Conservation (phyloP, 2,113 vertebrate species). For the Platysternon megacephalum region DNA sequence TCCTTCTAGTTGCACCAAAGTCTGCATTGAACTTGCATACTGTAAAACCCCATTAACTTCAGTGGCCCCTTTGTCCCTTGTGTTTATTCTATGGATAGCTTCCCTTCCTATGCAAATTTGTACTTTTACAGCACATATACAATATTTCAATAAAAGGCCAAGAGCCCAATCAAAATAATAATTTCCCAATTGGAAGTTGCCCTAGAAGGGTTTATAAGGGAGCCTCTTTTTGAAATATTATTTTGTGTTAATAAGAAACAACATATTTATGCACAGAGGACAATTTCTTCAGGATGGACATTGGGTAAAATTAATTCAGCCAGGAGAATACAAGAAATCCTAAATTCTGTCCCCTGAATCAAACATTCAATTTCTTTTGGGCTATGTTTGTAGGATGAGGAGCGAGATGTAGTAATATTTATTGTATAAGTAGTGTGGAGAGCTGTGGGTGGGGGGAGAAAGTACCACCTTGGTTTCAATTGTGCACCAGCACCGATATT, state of each 20-base stretch:
- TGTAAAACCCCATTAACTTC: not conserved
- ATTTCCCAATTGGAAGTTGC: not conserved
- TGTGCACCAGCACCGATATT: slow-evolving; percentile 13
- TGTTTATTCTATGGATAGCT: not conserved
- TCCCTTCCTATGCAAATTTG: not conserved
- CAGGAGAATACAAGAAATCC: not conserved
- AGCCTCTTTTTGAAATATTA: slow-evolving; percentile 13
- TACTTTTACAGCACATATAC: not conserved
- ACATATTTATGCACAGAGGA: not conserved
- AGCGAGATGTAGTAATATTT: not conserved
- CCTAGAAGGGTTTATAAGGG: not conserved
- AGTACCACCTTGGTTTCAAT: not conserved
- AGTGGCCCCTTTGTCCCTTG: not conserved
- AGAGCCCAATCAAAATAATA: not conserved
- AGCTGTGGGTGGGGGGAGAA: not conserved
- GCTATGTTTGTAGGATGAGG: rapidly evolving
- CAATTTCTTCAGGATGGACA: not conserved
- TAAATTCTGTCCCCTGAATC: slow-evolving; percentile 31
- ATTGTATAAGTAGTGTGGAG: not conserved
- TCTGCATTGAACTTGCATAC: not conserved
- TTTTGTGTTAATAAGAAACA: not conserved
- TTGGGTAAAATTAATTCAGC: not conserved
- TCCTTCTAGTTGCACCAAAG: not conserved
- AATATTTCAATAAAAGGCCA: not conserved
- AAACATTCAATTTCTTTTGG: not conserved